A percentile compares a stretch with the other conserved stretches of the same genome.
These are phyloP conservation scores for Eupithecia subumbrata DNA, from an alignment of 2,888 invertebrate genomes.

Conservation along the genomic window DNA sequence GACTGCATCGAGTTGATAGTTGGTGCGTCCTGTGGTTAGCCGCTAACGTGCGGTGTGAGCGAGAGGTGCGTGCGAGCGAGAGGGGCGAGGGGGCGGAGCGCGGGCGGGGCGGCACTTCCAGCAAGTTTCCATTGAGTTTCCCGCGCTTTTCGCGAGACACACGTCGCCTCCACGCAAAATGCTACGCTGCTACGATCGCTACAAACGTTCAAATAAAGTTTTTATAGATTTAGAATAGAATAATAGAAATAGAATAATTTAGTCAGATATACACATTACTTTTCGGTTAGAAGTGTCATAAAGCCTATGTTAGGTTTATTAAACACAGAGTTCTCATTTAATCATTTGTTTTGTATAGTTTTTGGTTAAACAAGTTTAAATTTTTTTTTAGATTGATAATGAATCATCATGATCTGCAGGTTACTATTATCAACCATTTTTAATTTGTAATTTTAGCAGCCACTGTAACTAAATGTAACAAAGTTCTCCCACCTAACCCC, in stretches of 20 bases:
- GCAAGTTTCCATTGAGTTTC: conserved; percentile 70
- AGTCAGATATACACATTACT: too few relatives aligned
- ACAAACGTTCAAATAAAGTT: neutral
- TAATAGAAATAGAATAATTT: too few relatives aligned
- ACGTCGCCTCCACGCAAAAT: conserved; percentile 31
- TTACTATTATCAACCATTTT: too few relatives aligned
- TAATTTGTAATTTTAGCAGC: too few relatives aligned
- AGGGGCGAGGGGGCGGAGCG: conserved; percentile 60
- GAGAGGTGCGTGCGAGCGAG: conserved; percentile 53
- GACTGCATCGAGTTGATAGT: conserved; percentile 44
- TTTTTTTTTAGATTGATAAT: too few relatives aligned
- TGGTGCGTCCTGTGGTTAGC: conserved; percentile 69
- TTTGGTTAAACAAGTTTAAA: too few relatives aligned
- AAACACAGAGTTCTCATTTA: too few relatives aligned
- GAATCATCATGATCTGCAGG: too few relatives aligned
- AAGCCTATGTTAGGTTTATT: too few relatives aligned
- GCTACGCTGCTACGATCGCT: conserved; percentile 2
- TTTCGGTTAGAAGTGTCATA: too few relatives aligned
- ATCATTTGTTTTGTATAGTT: neutral
- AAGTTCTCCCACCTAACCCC: neutral
- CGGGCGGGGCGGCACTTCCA: conserved; percentile 68
- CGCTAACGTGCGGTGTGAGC: conserved; percentile 67
- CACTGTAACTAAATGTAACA: neutral
- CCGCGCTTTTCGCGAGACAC: conserved; percentile 67
- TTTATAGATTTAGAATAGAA: neutral